phyloP scores from a whole-genome alignment of 2,113 vertebrate genomes.

The Apodemus sylvaticus region DNA sequence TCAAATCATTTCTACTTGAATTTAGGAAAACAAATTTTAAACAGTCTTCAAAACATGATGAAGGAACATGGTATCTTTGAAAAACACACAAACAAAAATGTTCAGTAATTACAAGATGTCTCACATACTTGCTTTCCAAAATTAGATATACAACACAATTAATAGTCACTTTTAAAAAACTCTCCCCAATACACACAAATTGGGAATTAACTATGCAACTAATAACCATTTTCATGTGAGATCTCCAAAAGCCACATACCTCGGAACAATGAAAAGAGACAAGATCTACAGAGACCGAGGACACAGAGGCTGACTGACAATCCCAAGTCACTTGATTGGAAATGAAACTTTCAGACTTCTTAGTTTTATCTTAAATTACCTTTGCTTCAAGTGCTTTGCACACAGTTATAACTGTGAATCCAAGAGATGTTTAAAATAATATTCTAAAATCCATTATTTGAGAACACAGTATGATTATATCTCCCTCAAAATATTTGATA shows the following conservation, averaged over 20 bases:
- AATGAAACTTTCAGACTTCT: slow-evolving; percentile 37
- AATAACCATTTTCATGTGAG: slow-evolving; percentile 53
- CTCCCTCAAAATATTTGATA: slow-evolving; percentile 70
- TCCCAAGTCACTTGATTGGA: slow-evolving; percentile 55
- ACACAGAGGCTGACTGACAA: slow-evolving; percentile 18
- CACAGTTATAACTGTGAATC: slow-evolving; percentile 56
- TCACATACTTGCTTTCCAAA: slow-evolving; percentile 66
- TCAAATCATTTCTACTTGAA: slow-evolving; percentile 76
- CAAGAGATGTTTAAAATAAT: slow-evolving; percentile 66
- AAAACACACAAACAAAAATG: slow-evolving; percentile 75
- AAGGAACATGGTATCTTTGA: slow-evolving; percentile 70
- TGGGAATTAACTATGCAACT: slow-evolving; percentile 64
- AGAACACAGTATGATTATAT: slow-evolving; percentile 66
- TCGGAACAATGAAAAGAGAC: slow-evolving; percentile 62
- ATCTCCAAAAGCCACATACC: slow-evolving; percentile 48
- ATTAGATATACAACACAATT: slow-evolving; percentile 70
- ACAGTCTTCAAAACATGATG: slow-evolving; percentile 71
- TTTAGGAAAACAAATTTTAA: slow-evolving; percentile 74
- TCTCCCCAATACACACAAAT: slow-evolving; percentile 44
- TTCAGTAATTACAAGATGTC: slow-evolving; percentile 69
- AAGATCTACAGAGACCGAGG: slow-evolving; percentile 50
- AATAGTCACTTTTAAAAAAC: slow-evolving; percentile 65
- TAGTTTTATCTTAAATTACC: slow-evolving; percentile 54
- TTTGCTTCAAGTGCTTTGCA: slow-evolving; percentile 60
- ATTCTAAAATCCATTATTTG: slow-evolving; percentile 58